phyloP scores from a whole-genome alignment of 1,140 invertebrate species.

The Eurytemora carolleeae region DNA sequence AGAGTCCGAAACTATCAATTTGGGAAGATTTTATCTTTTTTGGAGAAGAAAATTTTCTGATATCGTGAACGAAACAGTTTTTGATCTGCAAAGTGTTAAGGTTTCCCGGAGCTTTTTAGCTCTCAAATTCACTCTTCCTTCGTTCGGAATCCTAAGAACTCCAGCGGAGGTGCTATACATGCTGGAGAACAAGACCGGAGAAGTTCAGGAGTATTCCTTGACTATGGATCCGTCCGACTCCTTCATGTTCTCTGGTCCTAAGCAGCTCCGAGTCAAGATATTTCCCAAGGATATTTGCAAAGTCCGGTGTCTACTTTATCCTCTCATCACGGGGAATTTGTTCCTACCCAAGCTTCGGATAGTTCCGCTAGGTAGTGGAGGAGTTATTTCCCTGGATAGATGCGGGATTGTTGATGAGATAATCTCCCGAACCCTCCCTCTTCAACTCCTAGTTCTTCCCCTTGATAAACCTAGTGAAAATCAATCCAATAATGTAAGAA shows the following conservation, averaged over 20 bases:
- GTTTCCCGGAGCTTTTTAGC: background rate
- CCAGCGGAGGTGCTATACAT: background rate
- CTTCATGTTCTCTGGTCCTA: conserved; percentile 11
- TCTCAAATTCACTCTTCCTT: background rate
- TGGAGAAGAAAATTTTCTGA: background rate
- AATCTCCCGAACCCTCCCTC: background rate
- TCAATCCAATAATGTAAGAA: too few relatives aligned
- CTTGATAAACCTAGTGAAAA: too few relatives aligned
- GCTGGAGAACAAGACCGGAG: conserved; percentile 4
- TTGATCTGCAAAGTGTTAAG: background rate
- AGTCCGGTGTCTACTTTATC: background rate
- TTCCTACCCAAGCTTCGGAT: background rate
- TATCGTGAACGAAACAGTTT: background rate
- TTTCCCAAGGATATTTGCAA: background rate
- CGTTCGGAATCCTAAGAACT: background rate
- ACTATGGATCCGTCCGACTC: conserved; percentile 9
- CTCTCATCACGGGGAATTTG: background rate
- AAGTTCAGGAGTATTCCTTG: conserved; percentile 6
- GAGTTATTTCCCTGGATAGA: background rate
- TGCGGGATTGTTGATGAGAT: background rate
- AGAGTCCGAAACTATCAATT: background rate
- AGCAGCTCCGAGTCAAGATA: conserved; percentile 1
- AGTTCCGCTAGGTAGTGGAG: background rate
- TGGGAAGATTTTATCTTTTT: background rate
- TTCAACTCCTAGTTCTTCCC: background rate